phyloP scores from a whole-genome alignment of 2,797 vertebrate species.

The Leucoraja ocellata region DNA sequence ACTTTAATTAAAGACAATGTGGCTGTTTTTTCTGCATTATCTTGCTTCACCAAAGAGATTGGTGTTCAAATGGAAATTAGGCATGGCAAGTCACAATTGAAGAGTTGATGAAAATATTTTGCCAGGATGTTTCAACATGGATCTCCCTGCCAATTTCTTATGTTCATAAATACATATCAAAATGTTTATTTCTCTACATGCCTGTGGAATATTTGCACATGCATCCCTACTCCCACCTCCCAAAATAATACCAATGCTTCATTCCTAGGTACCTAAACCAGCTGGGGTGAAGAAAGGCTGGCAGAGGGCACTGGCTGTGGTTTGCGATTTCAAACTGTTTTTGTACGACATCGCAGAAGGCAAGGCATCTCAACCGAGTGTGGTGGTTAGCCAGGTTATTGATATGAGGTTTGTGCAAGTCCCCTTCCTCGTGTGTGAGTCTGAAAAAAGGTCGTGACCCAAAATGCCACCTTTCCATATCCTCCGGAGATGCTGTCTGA shows the following conservation, averaged over 20 bases:
- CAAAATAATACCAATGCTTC: neutral
- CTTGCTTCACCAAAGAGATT: neutral
- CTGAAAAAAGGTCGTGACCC: too few species aligned
- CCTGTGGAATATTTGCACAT: neutral
- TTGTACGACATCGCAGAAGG: constrained; percentile 92
- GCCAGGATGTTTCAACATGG: neutral
- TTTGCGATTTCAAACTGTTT: constrained; percentile 96
- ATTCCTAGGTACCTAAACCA: constrained; percentile 81
- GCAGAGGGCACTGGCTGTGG: constrained; percentile 85
- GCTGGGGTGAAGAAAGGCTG: constrained; percentile 97
- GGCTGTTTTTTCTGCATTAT: neutral
- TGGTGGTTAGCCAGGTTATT: constrained; percentile 88
- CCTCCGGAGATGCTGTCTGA: too few species aligned
- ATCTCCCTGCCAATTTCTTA: neutral
- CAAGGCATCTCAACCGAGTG: constrained; percentile 79
- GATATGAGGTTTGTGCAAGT: constrained; percentile 82
- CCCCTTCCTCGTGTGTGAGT: neutral
- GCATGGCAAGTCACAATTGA: neutral
- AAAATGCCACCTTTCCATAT: too few species aligned
- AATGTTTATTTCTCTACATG: neutral
- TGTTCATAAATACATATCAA: neutral
- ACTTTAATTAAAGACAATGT: neutral
- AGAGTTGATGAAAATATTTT: neutral
- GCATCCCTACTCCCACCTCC: neutral
- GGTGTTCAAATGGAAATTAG: neutral